These are phyloP conservation scores for Naso thynnoides DNA, from an alignment of 2,797 vertebrate genomes.

Conservation along the genomic window DNA sequence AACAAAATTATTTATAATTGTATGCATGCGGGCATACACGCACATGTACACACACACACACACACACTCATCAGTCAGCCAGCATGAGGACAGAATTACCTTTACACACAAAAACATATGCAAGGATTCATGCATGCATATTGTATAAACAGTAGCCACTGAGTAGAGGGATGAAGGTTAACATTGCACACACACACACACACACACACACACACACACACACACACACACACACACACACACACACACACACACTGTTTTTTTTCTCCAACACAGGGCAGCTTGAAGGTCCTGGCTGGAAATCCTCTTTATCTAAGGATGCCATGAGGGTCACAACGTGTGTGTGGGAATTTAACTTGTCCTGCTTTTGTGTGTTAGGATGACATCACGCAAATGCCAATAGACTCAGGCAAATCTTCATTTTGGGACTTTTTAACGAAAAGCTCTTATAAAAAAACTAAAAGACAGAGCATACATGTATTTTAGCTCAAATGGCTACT, in stretches of 20 bases:
- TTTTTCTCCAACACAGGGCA: constrained; percentile 26
- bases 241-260: constrained; percentile 39
- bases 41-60: too few relatives aligned
- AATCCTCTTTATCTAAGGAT: constrained; percentile 23
- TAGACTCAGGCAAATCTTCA: not conserved
- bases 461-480: too few relatives aligned
- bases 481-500: not conserved
- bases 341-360: constrained; percentile 3
- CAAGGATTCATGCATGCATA: constrained; percentile 58
- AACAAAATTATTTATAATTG: constrained; percentile 34
- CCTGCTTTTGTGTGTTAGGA: not conserved
- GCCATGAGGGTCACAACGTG: constrained; percentile 2
- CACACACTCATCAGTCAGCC: constrained; percentile 2
- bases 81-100: constrained; percentile 16
- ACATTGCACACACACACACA: not conserved
- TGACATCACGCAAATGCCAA: not conserved
- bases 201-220: constrained; percentile 20
- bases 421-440: too few relatives aligned
- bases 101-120: constrained; percentile 60
- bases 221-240: constrained; percentile 9
- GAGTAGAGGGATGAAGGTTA: constrained; percentile 45
- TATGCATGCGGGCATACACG: not conserved
- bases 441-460: too few relatives aligned
- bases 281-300: constrained; percentile 19
- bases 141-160: constrained; percentile 47